Percentiles rank a stretch among this genome's conserved stretches.
These are phyloP conservation scores for Poliocrania exsul DNA, from an alignment of 2,797 vertebrate species.

Conservation along the genomic window DNA sequence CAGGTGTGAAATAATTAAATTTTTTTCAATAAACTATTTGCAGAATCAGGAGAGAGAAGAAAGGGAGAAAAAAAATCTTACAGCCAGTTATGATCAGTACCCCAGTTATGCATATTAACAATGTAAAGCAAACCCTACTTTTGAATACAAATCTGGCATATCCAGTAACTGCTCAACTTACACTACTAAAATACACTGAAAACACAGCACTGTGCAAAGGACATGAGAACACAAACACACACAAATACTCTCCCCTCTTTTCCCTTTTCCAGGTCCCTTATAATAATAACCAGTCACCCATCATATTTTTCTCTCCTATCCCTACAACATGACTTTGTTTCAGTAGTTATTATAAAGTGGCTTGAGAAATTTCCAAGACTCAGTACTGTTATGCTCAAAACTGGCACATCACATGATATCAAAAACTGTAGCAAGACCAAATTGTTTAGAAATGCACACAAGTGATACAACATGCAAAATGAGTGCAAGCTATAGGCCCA, in stretches of 20 bases:
- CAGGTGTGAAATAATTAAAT: neutral
- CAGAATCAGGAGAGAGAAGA: neutral
- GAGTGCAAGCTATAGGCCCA: neutral
- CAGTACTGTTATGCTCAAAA: neutral
- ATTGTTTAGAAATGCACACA: neutral
- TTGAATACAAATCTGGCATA: neutral
- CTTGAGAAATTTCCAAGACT: neutral
- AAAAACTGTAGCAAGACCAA: fast-evolving
- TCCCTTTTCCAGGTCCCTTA: neutral
- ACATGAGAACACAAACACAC: fast-evolving
- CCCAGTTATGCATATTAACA: neutral
- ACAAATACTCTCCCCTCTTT: neutral
- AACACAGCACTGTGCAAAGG: neutral
- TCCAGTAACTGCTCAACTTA: neutral
- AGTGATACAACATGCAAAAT: neutral
- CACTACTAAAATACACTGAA: neutral
- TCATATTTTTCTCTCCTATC: neutral
- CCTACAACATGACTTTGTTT: neutral
- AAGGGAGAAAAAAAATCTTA: neutral
- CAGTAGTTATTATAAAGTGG: neutral
- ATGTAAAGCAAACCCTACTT: neutral
- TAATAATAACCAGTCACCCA: neutral
- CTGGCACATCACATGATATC: neutral
- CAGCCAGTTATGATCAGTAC: neutral
- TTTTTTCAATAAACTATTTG: neutral